Evolutionary conservation across 2,113 vertebrate species (phyloP).

Genomic region (Limnothrissa miodon): DNA sequence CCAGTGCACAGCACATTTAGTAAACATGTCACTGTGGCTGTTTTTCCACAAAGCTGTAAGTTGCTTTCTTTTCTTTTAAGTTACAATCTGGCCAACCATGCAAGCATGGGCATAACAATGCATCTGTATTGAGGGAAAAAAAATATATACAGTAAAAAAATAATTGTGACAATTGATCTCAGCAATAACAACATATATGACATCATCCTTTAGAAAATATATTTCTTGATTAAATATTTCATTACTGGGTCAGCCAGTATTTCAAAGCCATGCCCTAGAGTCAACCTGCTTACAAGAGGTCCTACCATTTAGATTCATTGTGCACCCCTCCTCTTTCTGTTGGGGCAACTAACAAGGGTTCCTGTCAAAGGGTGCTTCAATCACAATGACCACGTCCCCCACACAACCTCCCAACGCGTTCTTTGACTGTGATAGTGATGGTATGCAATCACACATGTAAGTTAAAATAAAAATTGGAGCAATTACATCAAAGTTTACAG

Average conservation of each 20-base stretch:
- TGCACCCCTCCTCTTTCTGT: neutral
- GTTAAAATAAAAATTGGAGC: neutral
- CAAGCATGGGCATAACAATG: neutral
- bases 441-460: conserved; percentile 7
- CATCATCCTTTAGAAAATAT: neutral
- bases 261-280: neutral
- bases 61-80: neutral
- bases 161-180: neutral
- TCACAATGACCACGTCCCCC: conserved; percentile 17
- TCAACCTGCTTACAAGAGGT: neutral
- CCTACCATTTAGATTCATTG: neutral
- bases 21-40: neutral
- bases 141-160: too few species aligned
- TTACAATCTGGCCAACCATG: neutral
- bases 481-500: neutral
- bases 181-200: neutral
- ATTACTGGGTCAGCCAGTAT: neutral
- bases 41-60: neutral
- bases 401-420: conserved; percentile 19
- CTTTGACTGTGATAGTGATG: neutral
- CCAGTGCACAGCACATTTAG: neutral
- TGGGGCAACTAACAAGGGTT: conserved; percentile 34
- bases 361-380: conserved; percentile 25
- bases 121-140: neutral
- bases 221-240: neutral